phyloP scores from a whole-genome alignment of 2,797 vertebrate species.

The Pipistrellus kuhlii region DNA sequence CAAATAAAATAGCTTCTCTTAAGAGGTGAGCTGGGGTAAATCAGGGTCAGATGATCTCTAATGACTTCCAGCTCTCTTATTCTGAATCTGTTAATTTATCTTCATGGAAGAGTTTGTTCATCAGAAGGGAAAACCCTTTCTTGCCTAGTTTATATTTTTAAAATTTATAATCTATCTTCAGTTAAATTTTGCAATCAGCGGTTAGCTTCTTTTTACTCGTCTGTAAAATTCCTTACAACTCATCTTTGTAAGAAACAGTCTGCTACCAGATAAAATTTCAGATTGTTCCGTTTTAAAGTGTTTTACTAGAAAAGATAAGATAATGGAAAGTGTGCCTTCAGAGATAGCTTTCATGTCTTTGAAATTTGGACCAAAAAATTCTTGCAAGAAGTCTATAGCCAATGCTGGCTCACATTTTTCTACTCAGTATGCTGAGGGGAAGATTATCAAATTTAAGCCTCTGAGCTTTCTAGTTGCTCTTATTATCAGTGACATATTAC shows the following conservation, averaged over 20 bases:
- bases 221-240: constrained; percentile 26
- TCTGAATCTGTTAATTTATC: constrained; percentile 6
- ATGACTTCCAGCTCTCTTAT: not conserved
- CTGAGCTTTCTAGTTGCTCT: constrained; percentile 14
- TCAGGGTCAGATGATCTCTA: not conserved
- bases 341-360: constrained; percentile 48
- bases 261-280: constrained; percentile 21
- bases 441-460: not conserved
- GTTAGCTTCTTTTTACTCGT: constrained; percentile 16
- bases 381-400: not conserved
- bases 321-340: constrained; percentile 21
- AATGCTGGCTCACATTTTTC: not conserved
- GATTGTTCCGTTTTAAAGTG: constrained; percentile 49
- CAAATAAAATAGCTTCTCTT: not conserved
- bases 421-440: not conserved
- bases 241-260: constrained; percentile 31
- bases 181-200: constrained; percentile 52
- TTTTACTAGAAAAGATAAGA: constrained; percentile 48
- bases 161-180: not conserved
- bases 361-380: not conserved
- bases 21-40: not conserved
- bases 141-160: not conserved
- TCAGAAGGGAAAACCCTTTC: not conserved
- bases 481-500: not conserved
- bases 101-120: not conserved